phyloP scores from a whole-genome alignment of 2,113 vertebrate genomes.

The Callaeas wilsoni region DNA sequence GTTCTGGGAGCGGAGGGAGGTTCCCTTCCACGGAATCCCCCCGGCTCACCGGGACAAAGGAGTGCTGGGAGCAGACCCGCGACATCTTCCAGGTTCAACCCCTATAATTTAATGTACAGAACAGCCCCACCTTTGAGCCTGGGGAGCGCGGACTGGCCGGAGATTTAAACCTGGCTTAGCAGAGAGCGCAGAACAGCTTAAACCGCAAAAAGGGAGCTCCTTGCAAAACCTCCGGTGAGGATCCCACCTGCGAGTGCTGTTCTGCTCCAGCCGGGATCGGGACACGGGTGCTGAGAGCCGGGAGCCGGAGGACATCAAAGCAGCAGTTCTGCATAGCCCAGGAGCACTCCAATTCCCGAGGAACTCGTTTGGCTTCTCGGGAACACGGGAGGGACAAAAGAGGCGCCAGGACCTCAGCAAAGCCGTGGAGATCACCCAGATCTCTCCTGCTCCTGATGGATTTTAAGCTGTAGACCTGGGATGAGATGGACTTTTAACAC shows the following conservation, averaged over 20 bases:
- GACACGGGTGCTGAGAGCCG: not conserved
- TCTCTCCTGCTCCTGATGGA: not conserved
- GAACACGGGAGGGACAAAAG: not conserved
- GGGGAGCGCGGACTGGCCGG: not conserved
- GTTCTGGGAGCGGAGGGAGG: not conserved
- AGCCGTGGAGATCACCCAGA: not conserved
- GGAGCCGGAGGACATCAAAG: not conserved
- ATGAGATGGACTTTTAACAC: not conserved
- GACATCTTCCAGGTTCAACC: not conserved
- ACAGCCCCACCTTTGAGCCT: not conserved
- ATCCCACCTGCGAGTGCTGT: not conserved
- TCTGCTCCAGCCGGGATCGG: not conserved
- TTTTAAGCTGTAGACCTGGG: not conserved
- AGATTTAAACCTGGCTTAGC: not conserved
- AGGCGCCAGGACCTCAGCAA: not conserved
- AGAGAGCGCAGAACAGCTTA: not conserved
- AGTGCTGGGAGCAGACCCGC: not conserved
- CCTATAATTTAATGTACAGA: not conserved
- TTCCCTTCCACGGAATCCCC: not conserved
- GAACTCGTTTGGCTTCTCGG: not conserved
- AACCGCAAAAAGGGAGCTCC: not conserved
- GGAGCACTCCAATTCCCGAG: not conserved
- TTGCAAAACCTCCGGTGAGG: not conserved
- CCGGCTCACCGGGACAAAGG: not conserved
- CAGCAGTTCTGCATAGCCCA: not conserved